Conservation (phyloP, 2,113 vertebrate genomes). For the Cyanocitta stelleri region DNA sequence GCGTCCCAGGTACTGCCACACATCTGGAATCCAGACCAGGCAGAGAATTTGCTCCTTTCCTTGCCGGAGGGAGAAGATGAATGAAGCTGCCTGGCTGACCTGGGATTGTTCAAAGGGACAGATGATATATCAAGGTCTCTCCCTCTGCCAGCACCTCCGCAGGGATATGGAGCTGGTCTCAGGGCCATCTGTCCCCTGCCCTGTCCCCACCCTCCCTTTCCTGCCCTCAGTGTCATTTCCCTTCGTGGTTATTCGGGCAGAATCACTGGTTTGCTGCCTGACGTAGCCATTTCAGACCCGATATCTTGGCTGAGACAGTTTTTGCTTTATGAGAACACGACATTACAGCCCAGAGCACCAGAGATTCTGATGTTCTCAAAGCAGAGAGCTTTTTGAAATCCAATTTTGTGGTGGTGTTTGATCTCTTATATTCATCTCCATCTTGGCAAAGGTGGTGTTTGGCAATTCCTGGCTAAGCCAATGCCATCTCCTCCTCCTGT, state of each 20-base stretch:
- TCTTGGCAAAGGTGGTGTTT: neutral
- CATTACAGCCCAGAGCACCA: neutral
- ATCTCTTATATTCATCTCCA: neutral
- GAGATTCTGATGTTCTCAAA: neutral
- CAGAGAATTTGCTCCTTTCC: neutral
- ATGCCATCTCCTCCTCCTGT: fast-evolving
- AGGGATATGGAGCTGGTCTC: neutral
- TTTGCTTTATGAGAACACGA: neutral
- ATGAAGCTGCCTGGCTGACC: neutral
- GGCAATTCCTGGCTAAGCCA: neutral
- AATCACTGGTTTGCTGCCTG: neutral
- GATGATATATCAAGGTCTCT: neutral
- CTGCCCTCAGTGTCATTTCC: neutral
- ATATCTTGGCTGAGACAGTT: neutral
- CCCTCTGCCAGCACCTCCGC: neutral
- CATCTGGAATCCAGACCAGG: constrained; percentile 47
- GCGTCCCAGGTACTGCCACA: neutral
- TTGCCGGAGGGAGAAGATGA: neutral
- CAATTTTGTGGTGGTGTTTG: neutral
- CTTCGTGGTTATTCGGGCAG: neutral
- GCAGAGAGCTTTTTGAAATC: neutral
- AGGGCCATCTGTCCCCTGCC: neutral
- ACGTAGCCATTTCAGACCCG: neutral
- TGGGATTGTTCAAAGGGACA: neutral
- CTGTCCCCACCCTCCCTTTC: neutral